Evolutionary conservation across 2,113 vertebrate genomes (phyloP).

Genomic region (Rhinichthys klamathensis): DNA sequence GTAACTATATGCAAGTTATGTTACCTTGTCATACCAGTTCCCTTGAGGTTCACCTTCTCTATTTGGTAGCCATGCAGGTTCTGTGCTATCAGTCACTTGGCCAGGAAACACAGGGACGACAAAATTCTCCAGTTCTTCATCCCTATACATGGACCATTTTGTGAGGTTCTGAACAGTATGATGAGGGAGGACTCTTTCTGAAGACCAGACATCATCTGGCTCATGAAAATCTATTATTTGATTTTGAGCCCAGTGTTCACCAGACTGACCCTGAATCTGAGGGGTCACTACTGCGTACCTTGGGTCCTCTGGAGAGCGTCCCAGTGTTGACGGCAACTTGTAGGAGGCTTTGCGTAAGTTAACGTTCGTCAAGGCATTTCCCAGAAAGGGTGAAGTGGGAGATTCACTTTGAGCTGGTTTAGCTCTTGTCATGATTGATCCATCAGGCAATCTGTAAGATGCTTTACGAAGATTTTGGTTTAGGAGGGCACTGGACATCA

Average conservation of each 20-base stretch:
- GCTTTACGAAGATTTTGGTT: conserved; percentile 69
- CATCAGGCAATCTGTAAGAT: conserved; percentile 72
- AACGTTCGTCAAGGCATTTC: conserved; percentile 69
- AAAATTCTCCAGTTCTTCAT: conserved; percentile 75
- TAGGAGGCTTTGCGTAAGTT: conserved; percentile 71
- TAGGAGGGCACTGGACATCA: conserved; percentile 69
- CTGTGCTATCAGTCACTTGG: conserved; percentile 62
- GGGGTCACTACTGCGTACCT: conserved; percentile 91
- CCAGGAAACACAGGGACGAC: conserved; percentile 61
- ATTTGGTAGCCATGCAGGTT: conserved; percentile 75
- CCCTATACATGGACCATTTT: conserved; percentile 78
- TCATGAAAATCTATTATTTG: conserved; percentile 69
- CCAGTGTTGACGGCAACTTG: conserved; percentile 60
- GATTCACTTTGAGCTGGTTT: conserved; percentile 60
- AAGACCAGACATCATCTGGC: conserved; percentile 75
- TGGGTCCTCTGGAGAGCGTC: conserved; percentile 51
- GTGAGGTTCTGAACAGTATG: conserved; percentile 73
- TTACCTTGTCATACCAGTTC: conserved; percentile 90
- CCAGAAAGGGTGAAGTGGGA: conserved; percentile 64
- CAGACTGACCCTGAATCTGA: conserved; percentile 80
- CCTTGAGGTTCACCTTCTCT: conserved; percentile 78
- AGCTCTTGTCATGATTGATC: conserved; percentile 67
- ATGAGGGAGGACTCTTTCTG: conserved; percentile 75
- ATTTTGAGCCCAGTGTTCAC: conserved; percentile 77
- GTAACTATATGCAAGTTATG: conserved; percentile 16